These are phyloP conservation scores for Mionectes macconnelli DNA, from an alignment of 2,113 vertebrate species.

Conservation along the genomic window DNA sequence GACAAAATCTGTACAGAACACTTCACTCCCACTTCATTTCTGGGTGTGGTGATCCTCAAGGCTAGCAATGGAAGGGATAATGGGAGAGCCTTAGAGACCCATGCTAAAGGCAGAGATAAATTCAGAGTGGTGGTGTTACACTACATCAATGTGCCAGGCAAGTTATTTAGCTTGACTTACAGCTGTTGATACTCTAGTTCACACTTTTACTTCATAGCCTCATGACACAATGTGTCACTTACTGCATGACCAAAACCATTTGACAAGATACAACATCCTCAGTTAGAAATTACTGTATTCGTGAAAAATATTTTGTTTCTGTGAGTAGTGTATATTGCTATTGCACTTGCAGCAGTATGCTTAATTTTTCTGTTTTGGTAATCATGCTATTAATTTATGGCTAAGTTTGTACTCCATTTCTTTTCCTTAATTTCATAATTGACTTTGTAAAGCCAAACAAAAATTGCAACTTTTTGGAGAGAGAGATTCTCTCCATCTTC, in stretches of 20 bases:
- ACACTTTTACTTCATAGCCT: neutral
- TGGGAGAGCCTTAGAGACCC: neutral
- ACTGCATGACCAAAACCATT: neutral
- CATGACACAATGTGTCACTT: neutral
- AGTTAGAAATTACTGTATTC: neutral
- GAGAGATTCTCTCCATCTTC: neutral
- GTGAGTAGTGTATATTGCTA: neutral
- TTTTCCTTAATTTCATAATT: neutral
- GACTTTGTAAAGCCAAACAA: neutral
- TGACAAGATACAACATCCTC: neutral
- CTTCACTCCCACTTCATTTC: neutral
- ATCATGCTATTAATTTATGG: neutral
- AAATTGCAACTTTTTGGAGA: neutral
- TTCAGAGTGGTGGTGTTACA: neutral
- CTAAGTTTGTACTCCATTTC: neutral
- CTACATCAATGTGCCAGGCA: neutral
- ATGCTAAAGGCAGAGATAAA: neutral
- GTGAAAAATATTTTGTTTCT: neutral
- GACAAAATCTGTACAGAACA: neutral
- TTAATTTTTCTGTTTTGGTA: neutral
- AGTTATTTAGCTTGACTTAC: neutral
- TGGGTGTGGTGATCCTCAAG: neutral
- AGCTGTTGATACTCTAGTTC: neutral
- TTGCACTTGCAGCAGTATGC: neutral
- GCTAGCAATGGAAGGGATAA: neutral